Conservation (phyloP, 2,797 vertebrate genomes). For the Chelidonichthys spinosus region DNA sequence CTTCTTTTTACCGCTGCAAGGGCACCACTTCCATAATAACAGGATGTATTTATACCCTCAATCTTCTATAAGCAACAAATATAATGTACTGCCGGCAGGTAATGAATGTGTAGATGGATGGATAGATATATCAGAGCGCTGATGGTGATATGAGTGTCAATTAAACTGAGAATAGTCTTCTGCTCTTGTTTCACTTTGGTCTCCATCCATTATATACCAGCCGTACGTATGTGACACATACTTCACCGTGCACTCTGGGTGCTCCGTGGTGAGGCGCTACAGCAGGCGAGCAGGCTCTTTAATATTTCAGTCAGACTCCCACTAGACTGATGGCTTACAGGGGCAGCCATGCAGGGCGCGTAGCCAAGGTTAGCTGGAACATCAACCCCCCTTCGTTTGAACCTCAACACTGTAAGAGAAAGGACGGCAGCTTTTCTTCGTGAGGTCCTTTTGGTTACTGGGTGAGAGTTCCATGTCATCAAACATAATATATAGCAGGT, state of each 20-base stretch:
- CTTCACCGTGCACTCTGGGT: conserved; percentile 15
- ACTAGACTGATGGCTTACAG: conserved; percentile 77
- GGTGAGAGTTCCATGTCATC: conserved; percentile 27
- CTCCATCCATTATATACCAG: conserved; percentile 45
- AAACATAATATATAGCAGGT: conserved; percentile 26
- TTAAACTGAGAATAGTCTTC: conserved; percentile 46
- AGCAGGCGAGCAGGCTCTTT: conserved; percentile 61
- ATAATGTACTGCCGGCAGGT: conserved; percentile 16
- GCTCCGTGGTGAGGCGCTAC: conserved; percentile 32
- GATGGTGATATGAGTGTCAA: conserved; percentile 49
- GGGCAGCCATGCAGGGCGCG: conserved; percentile 70
- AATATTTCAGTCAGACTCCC: conserved; percentile 78
- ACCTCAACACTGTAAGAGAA: conserved; percentile 52
- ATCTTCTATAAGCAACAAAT: conserved; percentile 38
- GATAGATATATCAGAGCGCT: conserved; percentile 36
- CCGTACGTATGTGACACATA: conserved; percentile 38
- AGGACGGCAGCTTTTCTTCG: conserved; percentile 7
- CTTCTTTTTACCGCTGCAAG: conserved; percentile 38
- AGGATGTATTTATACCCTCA: conserved; percentile 43
- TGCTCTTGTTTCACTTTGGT: conserved; percentile 39
- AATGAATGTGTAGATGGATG: conserved; percentile 28
- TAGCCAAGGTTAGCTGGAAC: conserved; percentile 75
- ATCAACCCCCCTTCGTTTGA: conserved; percentile 72
- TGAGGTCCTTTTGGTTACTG: neutral
- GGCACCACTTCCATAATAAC: conserved; percentile 38